Evolutionary conservation across 2,888 invertebrate species (phyloP).

Genomic region (Eristalis tenax): DNA sequence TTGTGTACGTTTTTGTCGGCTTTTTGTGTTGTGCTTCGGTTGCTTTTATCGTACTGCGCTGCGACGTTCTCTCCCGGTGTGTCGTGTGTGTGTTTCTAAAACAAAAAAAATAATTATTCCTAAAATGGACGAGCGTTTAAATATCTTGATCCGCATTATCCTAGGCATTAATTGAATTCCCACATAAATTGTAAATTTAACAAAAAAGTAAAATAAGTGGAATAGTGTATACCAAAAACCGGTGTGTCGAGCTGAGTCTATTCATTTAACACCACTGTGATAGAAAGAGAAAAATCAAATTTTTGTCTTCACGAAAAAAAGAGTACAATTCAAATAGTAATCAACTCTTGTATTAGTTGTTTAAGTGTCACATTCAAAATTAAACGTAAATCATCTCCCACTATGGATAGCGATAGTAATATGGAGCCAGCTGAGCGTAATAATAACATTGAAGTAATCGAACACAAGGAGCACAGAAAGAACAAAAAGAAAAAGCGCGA

Average conservation of each 20-base stretch:
- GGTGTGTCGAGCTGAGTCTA: conserved; percentile 5
- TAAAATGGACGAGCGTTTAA: conserved; percentile 69
- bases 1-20: conserved; percentile 42
- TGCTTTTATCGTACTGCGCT: conserved; percentile 48
- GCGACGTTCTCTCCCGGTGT: conserved; percentile 32
- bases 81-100: conserved; percentile 31
- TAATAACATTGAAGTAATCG: conserved; percentile 78
- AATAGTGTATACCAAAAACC: conserved; percentile 14
- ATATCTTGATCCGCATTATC: conserved; percentile 62
- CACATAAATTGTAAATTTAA: conserved; percentile 2
- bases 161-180: conserved; percentile 52
- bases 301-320: conserved; percentile 10
- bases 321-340: not conserved
- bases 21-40: conserved; percentile 54
- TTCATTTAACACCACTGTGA: conserved; percentile 40
- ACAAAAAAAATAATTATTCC: conserved; percentile 15
- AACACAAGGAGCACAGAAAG: conserved; percentile 79
- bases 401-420: conserved; percentile 71
- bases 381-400: conserved; percentile 62
- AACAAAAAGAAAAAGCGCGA: conserved; percentile 81
- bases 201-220: conserved; percentile 8
- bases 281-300: conserved; percentile 50
- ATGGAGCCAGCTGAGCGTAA: conserved; percentile 78
- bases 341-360: not conserved
- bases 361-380: conserved; percentile 49